These are phyloP conservation scores for Lucinisca nassula DNA, from an alignment of 2,888 invertebrate species.

Conservation along the genomic window DNA sequence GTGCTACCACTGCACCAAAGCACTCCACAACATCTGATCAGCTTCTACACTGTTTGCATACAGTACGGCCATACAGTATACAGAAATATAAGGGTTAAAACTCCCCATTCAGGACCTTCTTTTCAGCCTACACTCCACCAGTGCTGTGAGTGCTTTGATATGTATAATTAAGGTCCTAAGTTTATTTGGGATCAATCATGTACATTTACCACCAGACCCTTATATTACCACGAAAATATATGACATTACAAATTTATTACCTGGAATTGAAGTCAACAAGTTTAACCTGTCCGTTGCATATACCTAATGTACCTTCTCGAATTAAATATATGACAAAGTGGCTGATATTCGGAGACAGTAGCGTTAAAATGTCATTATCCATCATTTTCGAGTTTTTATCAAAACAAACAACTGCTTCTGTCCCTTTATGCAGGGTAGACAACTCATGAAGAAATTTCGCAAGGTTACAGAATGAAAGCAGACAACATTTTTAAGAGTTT, in stretches of 20 bases:
- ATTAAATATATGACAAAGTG: constrained; percentile 73
- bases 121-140: no score
- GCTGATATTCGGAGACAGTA: constrained; percentile 65
- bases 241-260: constrained; percentile 58
- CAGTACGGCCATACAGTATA: no score
- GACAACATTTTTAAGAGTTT: neutral
- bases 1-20: no score
- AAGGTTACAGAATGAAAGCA: neutral
- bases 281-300: constrained; percentile 75
- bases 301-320: constrained; percentile 73
- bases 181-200: no score
- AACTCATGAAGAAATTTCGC: neutral
- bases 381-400: constrained; percentile 9
- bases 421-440: neutral
- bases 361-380: constrained; percentile 55
- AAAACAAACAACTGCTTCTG: neutral
- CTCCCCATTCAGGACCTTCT: no score
- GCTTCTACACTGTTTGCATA: no score
- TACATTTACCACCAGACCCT: no score
- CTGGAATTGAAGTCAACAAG: constrained; percentile 76
- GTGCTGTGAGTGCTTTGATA: no score
- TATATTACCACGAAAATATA: constrained; percentile 53
- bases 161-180: no score
- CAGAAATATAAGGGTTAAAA: no score
- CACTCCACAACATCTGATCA: no score